These are phyloP conservation scores for Acleris laterana DNA, from an alignment of 2,888 invertebrate genomes.

Conservation along the genomic window DNA sequence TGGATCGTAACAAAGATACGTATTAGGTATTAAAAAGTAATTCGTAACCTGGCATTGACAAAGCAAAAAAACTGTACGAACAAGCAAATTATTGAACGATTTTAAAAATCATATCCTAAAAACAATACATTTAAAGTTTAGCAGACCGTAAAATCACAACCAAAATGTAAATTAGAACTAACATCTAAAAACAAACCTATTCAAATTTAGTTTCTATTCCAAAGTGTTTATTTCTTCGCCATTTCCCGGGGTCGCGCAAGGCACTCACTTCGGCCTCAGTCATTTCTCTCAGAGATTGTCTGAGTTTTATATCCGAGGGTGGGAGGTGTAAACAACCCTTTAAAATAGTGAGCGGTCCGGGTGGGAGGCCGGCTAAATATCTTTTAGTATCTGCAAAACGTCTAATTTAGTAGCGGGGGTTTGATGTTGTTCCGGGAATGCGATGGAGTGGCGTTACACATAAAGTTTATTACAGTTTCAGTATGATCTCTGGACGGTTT, in stretches of 20 bases:
- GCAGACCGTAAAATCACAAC: too few relatives aligned
- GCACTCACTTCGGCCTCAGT: conserved; percentile 31
- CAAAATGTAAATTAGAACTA: too few relatives aligned
- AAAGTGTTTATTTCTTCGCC: conserved; percentile 2
- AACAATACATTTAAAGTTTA: too few relatives aligned
- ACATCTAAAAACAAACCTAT: too few relatives aligned
- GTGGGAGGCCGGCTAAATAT: conserved; percentile 66
- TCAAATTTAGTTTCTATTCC: too few relatives aligned
- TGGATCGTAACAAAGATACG: too few relatives aligned
- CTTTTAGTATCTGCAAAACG: conserved; percentile 81
- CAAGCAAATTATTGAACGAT: too few relatives aligned
- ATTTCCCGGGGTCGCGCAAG: conserved; percentile 19
- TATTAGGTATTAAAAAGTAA: too few relatives aligned
- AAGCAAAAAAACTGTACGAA: too few relatives aligned
- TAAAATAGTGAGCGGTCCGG: conserved; percentile 65
- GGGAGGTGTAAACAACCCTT: conserved; percentile 76
- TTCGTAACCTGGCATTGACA: too few relatives aligned
- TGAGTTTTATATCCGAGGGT: conserved; percentile 36
- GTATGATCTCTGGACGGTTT: background rate
- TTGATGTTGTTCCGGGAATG: conserved; percentile 62
- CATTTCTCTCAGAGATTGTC: conserved; percentile 34
- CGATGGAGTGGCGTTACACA: conserved; percentile 45
- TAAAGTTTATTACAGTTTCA: background rate
- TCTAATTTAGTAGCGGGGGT: conserved; percentile 75
- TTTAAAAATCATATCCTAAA: too few relatives aligned